Percentiles rank a stretch among this genome's conserved stretches.
Conservation (phyloP, 2,888 invertebrate species). For the Nezara viridula region DNA sequence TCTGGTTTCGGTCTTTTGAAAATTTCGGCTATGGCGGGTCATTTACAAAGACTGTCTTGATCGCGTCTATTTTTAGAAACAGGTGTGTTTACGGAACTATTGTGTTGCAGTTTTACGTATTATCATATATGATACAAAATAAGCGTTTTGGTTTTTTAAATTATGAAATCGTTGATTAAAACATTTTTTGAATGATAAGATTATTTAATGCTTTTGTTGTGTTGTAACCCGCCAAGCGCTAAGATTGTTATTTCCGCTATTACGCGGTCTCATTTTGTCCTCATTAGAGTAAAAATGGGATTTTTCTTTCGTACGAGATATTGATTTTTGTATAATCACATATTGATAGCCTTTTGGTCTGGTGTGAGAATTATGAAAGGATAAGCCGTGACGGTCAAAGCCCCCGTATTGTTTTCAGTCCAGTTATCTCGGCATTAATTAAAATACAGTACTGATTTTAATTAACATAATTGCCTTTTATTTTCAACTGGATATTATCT, state of each 20-base stretch:
- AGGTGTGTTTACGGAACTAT: neutral
- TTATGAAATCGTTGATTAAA: neutral
- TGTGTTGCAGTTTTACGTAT: neutral
- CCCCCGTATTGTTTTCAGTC: neutral
- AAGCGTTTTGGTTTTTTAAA: neutral
- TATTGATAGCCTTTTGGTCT: neutral
- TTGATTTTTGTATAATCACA: neutral
- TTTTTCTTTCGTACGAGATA: neutral
- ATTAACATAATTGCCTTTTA: neutral
- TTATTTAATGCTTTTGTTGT: neutral
- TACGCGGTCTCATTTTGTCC: neutral
- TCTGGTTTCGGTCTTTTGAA: neutral
- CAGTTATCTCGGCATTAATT: neutral
- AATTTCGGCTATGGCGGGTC: conserved; percentile 12
- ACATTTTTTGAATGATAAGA: neutral
- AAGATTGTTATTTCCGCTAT: neutral
- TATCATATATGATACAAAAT: neutral
- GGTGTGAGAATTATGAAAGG: neutral
- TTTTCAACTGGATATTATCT: neutral
- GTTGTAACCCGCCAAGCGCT: no score
- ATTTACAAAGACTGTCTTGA: conserved; percentile 37
- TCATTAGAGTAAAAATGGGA: no score
- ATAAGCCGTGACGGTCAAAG: neutral
- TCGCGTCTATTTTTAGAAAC: neutral
- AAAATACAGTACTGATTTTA: neutral